Base-by-base conservation (phyloP, 2,113 vertebrate species). In the Trogon melanurus region DNA sequence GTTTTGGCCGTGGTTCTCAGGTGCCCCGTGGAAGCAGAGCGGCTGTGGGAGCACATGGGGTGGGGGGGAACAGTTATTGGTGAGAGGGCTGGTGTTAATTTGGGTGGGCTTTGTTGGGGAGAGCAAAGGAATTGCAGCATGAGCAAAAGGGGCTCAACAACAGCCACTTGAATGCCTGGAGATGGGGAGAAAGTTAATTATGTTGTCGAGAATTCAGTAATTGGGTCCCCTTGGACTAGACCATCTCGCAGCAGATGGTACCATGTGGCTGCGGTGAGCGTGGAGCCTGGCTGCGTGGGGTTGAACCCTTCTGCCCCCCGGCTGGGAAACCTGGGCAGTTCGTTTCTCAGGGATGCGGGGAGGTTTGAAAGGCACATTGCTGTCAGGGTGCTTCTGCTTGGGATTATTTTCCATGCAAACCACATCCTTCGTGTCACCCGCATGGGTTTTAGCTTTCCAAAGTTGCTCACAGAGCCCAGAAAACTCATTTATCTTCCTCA, bases 1-100 rank as follows among this genome's bases (percentile, higher is more conserved):
- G 97, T 97, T 96, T 97, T 97, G 97, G 96, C 91, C 85, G 61
- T 0, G 29, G 72, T 74, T 92, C 96, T 57, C 96, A 97, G 97
- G 97, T 98, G 87, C 88, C 97, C 93, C 23, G 93, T 75, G 91
- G 74, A 22, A 87, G 89, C 93, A 20, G 67, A 91, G 74, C 2
- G 13, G 82, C 94, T 88, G 73, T 9, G 71, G 80, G 78, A 89
- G 60, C 4, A 19, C 75, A 7, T 14, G 62, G 89, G n/a, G 53
- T n/a, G 23, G 76, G 30, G 32, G 13, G 5, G 5, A 10, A 21
- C 4, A 60, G 57, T 56, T 82, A 3, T 12, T 66, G 60, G 25
- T 71, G 73, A 50, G 56, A 88, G 47, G 48, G 36, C 74, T 96
- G 94, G 18, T 48, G 65, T 71, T 92, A 93, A 80, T 90, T 89